Base-by-base conservation (phyloP, 2,113 vertebrate genomes). In the Rhynchopsitta pachyrhyncha region DNA sequence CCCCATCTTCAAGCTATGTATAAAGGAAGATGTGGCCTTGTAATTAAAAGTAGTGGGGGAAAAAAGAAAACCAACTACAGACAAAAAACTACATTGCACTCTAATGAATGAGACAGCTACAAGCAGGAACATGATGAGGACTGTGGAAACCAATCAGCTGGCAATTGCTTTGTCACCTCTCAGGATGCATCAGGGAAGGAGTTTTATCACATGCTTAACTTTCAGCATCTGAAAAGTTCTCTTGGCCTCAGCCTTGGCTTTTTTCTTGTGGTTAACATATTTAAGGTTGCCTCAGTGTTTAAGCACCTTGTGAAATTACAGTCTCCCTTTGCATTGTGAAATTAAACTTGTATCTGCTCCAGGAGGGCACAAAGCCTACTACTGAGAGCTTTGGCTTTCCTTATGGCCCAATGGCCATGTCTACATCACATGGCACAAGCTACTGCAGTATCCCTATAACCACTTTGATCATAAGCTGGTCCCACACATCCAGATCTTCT, bases 21-120 rank as follows among this genome's bases (percentile, higher is more conserved):
- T 41, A 47, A 57, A 67, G 73, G 78, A 94, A 87, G 67, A 89
- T 59, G 62, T 47, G 53, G 25, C 53, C 59, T 92, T 69, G 78
- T 82, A 93, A 91, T 87, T 84, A 79, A 91, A 95, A 91, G 59
- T 17, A 11, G 2, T 7, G 4, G 33, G 16, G 5, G 6, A 9
- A 3, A 22, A n/a, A 85, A 52, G 57, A 24, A 59, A 59, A 24
- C 33, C 7, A 76, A 37, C n/a, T 77, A 50, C 55, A 75, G 85
- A 92, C 49, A 63, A 76, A 83, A 71, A 71, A 14, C 41, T 62
- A 49, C 37, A 69, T 3, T 63, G 57, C n/a, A 33, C 47, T 88
- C 83, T 37, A 96, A 89, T 35, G 70, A 97, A 92, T 33, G 37
- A 91, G 59, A 91, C n/a, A 86, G 62, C 74, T 91, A 69, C 86